These are phyloP conservation scores for Equus przewalskii DNA, from an alignment of 2,113 vertebrate genomes.

Conservation along the genomic window DNA sequence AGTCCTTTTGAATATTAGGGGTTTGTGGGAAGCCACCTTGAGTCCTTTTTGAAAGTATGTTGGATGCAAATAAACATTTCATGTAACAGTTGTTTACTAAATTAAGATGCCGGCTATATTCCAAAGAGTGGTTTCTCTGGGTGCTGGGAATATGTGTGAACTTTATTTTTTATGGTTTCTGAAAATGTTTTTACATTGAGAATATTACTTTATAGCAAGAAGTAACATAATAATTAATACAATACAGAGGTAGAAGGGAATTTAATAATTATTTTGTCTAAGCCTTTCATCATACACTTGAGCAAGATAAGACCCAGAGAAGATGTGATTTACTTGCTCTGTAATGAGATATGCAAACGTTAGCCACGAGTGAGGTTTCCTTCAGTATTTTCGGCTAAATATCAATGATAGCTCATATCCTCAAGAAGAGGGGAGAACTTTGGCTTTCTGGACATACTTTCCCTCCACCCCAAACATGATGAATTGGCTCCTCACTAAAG, in stretches of 20 bases:
- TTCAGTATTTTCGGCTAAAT: conserved; percentile 12
- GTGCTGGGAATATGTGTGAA: conserved; percentile 3
- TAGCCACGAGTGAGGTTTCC: neutral
- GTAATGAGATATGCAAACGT: neutral
- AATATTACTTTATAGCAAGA: neutral
- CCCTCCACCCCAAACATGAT: neutral
- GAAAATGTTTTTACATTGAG: neutral
- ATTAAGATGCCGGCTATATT: conserved; percentile 9
- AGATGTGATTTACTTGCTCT: neutral
- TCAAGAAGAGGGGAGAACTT: neutral
- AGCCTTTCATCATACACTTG: neutral
- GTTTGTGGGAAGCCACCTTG: neutral
- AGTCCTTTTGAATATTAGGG: neutral
- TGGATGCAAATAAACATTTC: conserved; percentile 1
- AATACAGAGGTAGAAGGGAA: neutral
- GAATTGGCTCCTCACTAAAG: neutral
- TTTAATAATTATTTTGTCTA: neutral
- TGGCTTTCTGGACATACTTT: neutral
- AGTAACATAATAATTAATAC: neutral
- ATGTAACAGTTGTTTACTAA: neutral
- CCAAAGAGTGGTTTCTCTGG: neutral
- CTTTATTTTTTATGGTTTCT: neutral
- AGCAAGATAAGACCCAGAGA: neutral
- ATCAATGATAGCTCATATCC: neutral
- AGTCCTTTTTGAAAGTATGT: neutral